A percentile compares a stretch with the other conserved stretches of the same genome.
These are phyloP conservation scores for Amphipyra berbera DNA, from an alignment of 2,888 invertebrate species.

Conservation along the genomic window DNA sequence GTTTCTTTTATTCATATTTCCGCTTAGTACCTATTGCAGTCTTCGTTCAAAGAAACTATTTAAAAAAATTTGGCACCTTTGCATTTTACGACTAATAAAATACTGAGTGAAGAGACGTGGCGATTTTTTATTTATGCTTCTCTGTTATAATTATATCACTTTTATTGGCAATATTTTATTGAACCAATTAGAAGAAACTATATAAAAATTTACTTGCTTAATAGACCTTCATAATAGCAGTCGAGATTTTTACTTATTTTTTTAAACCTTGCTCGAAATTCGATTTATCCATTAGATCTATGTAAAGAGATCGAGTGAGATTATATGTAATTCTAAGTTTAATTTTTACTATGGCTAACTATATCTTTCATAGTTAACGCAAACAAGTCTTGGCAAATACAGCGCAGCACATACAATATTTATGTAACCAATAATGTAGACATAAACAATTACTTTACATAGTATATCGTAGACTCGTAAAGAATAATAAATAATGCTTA, in stretches of 20 bases:
- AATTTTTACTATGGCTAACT: slow-evolving; percentile 23
- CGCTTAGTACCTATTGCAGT: slow-evolving; percentile 4
- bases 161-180: neutral
- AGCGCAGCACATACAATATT: slow-evolving; percentile 21
- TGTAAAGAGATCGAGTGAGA: slow-evolving; percentile 29
- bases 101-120: slow-evolving; percentile 6
- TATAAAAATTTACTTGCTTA: neutral
- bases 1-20: slow-evolving; percentile 44
- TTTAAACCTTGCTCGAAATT: slow-evolving; percentile 28
- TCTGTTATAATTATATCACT: neutral
- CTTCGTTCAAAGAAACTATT: neutral
- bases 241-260: slow-evolving; percentile 16
- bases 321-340: slow-evolving; percentile 22
- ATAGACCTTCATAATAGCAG: slow-evolving; percentile 9
- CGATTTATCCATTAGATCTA: slow-evolving; percentile 4
- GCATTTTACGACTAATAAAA: neutral
- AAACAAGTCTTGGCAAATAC: slow-evolving; percentile 38
- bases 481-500: slow-evolving; percentile 38
- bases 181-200: neutral
- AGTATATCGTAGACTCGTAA: slow-evolving; percentile 30
- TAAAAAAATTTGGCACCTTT: slow-evolving; percentile 17
- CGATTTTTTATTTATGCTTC: slow-evolving; percentile 6
- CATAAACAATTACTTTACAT: slow-evolving; percentile 41
- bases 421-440: slow-evolving; percentile 39
- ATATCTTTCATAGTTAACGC: slow-evolving; percentile 21